Conservation (phyloP, 1,140 invertebrate genomes). For the Pogonognathellus flavescens region DNA sequence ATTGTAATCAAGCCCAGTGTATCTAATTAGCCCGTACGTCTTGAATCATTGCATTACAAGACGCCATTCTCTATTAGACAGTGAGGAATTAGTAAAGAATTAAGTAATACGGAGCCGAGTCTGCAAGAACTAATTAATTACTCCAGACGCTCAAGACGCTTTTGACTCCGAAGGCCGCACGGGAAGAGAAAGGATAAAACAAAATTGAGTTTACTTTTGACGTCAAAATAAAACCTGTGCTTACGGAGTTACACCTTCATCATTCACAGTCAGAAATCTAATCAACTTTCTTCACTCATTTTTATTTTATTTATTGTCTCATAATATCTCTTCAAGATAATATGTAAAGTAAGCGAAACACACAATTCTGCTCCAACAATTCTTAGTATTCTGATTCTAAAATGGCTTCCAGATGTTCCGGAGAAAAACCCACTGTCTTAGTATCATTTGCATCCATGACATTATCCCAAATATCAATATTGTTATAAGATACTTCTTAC, state of each 20-base stretch:
- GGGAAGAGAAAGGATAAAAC: conserved; percentile 3
- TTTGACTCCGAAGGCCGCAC: conserved; percentile 8
- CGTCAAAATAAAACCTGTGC: conserved; percentile 21
- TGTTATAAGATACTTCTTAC: too few species aligned
- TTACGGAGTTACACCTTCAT: neutral
- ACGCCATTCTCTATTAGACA: neutral
- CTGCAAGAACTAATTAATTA: conserved; percentile 34
- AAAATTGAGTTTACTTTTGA: conserved; percentile 28
- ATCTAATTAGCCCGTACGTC: neutral
- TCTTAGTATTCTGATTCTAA: too few species aligned
- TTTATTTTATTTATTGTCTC: too few species aligned
- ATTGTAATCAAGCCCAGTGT: too few species aligned
- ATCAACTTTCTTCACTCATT: neutral
- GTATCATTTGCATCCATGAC: too few species aligned
- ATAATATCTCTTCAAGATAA: too few species aligned
- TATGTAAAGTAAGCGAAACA: too few species aligned
- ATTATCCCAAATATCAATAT: too few species aligned
- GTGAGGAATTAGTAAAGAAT: conserved; percentile 31
- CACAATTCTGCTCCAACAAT: too few species aligned
- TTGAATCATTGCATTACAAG: neutral
- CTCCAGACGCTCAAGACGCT: neutral
- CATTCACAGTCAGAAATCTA: too few species aligned
- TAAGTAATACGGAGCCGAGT: neutral
- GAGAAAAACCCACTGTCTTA: too few species aligned
- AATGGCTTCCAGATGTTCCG: too few species aligned